phyloP scores from a whole-genome alignment of 2,113 vertebrate genomes.

The Bucco capensis region DNA sequence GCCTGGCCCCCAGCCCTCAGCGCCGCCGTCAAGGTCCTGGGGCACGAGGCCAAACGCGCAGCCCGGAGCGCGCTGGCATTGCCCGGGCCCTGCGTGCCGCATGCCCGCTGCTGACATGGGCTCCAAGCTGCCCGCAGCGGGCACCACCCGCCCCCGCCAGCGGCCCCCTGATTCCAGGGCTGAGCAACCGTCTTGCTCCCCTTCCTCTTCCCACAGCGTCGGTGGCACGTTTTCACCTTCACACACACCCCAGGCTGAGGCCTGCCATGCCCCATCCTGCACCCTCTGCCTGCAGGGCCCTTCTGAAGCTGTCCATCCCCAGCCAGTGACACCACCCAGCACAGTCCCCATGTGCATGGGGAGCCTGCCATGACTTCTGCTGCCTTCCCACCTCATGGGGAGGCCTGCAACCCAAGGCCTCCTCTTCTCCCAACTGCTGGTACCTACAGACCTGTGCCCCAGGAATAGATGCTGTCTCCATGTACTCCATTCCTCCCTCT shows the following conservation, averaged over 20 bases:
- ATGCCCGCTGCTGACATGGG: neutral
- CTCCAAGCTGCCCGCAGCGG: neutral
- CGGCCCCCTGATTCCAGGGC: neutral
- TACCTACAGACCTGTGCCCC: neutral
- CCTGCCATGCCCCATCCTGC: neutral
- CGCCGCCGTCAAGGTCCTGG: neutral
- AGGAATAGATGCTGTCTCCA: accelerated
- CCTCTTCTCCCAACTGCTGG: neutral
- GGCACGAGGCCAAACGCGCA: neutral
- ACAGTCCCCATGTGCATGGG: accelerated
- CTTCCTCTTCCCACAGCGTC: neutral
- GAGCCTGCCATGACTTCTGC: neutral
- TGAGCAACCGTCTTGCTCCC: neutral
- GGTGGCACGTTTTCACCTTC: accelerated
- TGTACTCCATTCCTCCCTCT: neutral
- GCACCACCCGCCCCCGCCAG: neutral
- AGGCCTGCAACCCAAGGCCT: neutral
- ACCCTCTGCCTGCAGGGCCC: too few relatives aligned
- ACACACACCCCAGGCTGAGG: accelerated
- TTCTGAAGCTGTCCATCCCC: accelerated
- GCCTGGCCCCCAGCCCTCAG: neutral
- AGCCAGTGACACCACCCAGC: accelerated
- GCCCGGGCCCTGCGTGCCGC: neutral
- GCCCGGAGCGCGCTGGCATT: constrained; percentile 59
- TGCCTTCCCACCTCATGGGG: accelerated